These are phyloP conservation scores for Channa argus DNA, from an alignment of 2,113 vertebrate species.

Conservation along the genomic window DNA sequence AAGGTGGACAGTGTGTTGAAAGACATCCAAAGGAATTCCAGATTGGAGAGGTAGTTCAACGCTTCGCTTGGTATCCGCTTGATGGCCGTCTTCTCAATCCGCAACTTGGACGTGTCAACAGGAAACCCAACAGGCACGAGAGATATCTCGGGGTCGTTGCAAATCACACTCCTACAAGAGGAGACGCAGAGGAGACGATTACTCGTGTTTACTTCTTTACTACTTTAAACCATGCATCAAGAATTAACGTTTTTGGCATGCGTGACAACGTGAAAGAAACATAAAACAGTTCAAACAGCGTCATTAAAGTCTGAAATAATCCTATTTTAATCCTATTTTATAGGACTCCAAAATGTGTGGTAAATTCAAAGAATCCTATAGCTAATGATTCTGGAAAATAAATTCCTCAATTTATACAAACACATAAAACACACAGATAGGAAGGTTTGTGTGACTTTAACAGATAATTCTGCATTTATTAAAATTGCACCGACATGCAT, in stretches of 20 bases:
- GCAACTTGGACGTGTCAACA: slow-evolving; percentile 89
- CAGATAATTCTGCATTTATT: slow-evolving; percentile 86
- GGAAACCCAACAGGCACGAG: slow-evolving; percentile 91
- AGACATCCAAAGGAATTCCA: slow-evolving; percentile 97
- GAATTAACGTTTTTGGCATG: background rate
- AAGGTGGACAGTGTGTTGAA: slow-evolving; percentile 91
- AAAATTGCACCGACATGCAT: slow-evolving; percentile 77
- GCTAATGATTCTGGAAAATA: slow-evolving; percentile 14
- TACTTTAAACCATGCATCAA: background rate
- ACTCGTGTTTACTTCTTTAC: background rate
- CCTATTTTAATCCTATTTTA: background rate
- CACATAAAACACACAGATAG: slow-evolving; percentile 63
- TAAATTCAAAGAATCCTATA: background rate
- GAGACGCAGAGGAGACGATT: background rate
- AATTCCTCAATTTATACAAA: slow-evolving; percentile 23
- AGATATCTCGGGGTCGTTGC: slow-evolving; percentile 94
- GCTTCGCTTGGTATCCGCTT: slow-evolving; percentile 89
- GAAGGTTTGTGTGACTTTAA: slow-evolving; percentile 78
- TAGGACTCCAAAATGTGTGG: background rate
- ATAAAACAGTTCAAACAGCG: no score
- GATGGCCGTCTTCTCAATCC: slow-evolving; percentile 94
- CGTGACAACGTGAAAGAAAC: no score
- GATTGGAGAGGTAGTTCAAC: slow-evolving; percentile 87
- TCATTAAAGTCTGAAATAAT: background rate
- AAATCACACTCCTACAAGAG: slow-evolving; percentile 90